phyloP scores from a whole-genome alignment of 23 tunicate genomes.

The Aplidium turbinatum region DNA sequence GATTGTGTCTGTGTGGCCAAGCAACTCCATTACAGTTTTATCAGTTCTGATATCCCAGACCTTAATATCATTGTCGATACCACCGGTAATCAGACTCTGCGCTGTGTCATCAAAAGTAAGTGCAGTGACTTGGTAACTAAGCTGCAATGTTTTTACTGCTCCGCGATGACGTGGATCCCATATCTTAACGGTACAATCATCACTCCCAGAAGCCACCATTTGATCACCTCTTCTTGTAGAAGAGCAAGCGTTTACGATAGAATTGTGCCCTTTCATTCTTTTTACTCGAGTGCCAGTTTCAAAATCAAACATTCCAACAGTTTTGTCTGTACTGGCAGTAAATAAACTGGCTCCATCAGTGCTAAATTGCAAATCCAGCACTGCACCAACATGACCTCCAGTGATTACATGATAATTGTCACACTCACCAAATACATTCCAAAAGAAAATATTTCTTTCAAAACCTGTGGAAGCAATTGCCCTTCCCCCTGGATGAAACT shows the following conservation, averaged over 20 bases:
- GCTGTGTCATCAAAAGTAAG: slow-evolving; percentile 87
- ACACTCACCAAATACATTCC: slow-evolving; percentile 97
- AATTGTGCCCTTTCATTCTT: slow-evolving; percentile 96
- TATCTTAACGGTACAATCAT: slow-evolving; percentile 87
- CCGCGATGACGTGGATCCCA: slow-evolving; percentile 87
- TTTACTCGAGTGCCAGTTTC: slow-evolving; percentile 89
- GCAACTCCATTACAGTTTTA: slow-evolving; percentile 38
- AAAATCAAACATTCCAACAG: slow-evolving; percentile 91
- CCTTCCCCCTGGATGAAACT: slow-evolving; percentile 88
- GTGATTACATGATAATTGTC: slow-evolving; percentile 77
- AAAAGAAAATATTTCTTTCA: slow-evolving; percentile 77
- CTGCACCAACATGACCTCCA: slow-evolving; percentile 86
- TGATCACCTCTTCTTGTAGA: slow-evolving; percentile 79
- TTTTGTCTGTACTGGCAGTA: slow-evolving; percentile 92
- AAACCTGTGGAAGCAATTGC: slow-evolving; percentile 81
- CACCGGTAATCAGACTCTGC: slow-evolving; percentile 68
- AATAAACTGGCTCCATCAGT: slow-evolving; percentile 77
- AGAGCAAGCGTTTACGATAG: slow-evolving; percentile 79
- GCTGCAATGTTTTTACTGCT: slow-evolving; percentile 64
- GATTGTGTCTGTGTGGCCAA: slow-evolving; percentile 90
- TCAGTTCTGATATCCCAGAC: slow-evolving; percentile 80
- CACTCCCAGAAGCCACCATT: slow-evolving; percentile 90
- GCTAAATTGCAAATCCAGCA: slow-evolving; percentile 86
- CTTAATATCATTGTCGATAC: slow-evolving; percentile 88
- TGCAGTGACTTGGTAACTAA: slow-evolving; percentile 80